Conservation (phyloP, 2,797 vertebrate genomes). For the Neosilurus mollespiculum region DNA sequence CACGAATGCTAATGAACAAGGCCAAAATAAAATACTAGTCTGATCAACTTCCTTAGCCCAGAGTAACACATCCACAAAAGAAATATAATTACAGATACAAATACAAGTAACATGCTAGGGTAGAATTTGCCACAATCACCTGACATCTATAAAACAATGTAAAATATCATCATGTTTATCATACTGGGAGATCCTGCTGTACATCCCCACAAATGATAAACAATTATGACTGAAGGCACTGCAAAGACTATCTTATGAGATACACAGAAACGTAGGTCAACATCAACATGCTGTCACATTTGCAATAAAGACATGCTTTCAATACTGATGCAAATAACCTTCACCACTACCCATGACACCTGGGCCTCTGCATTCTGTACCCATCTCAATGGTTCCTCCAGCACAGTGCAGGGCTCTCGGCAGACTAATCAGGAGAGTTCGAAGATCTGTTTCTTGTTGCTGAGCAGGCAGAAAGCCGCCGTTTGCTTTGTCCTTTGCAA, state of each 20-base stretch:
- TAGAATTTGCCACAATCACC: not conserved
- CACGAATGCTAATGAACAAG: not conserved
- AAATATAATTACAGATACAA: not conserved
- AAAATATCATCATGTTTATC: not conserved
- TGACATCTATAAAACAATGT: not conserved
- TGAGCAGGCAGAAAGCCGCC: not conserved
- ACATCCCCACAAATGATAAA: not conserved
- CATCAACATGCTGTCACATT: not conserved
- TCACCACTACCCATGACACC: not conserved
- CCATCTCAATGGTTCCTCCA: constrained; percentile 12
- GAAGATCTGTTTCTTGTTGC: not conserved
- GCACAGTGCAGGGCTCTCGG: constrained; percentile 1
- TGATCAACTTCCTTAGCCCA: not conserved
- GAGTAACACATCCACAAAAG: not conserved
- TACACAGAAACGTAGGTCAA: not conserved
- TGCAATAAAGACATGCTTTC: not conserved
- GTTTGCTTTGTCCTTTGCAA: not conserved
- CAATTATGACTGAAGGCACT: not conserved
- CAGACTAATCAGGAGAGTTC: constrained; percentile 21
- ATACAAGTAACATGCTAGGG: not conserved
- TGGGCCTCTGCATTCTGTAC: constrained; percentile 25
- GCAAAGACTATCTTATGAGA: not conserved
- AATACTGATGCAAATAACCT: constrained; percentile 9
- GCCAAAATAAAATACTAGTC: not conserved
- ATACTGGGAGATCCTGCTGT: no score